phyloP scores from a whole-genome alignment of 2,113 vertebrate species.

The Sapayoa aenigma region DNA sequence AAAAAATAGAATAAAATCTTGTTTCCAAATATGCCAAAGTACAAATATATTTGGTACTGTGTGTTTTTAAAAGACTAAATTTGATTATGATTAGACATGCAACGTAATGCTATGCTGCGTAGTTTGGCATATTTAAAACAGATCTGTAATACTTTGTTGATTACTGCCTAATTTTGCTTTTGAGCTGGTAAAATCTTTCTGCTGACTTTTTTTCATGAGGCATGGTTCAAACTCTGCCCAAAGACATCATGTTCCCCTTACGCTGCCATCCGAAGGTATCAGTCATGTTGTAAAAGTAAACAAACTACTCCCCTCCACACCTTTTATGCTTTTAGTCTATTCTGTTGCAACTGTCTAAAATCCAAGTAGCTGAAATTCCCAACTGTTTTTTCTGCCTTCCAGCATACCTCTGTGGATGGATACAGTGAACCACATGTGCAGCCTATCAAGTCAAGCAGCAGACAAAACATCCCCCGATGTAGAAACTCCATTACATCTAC shows the following conservation, averaged over 20 bases:
- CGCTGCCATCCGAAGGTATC: not conserved
- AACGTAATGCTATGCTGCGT: not conserved
- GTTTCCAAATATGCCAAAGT: not conserved
- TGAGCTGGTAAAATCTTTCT: not conserved
- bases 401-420: constrained; percentile 93
- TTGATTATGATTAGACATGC: not conserved
- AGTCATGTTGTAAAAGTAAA: not conserved
- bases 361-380: not conserved
- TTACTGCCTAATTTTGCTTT: not conserved
- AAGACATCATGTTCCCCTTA: not conserved
- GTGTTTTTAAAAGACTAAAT: not conserved
- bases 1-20: not conserved
- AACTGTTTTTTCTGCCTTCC: not conserved
- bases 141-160: not conserved
- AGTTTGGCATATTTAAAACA: not conserved
- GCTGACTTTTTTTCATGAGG: not conserved
- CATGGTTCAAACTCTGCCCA: not conserved
- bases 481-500: constrained; percentile 90
- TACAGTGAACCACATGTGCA: constrained; percentile 84
- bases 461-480: constrained; percentile 90
- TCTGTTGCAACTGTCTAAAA: not conserved
- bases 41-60: not conserved
- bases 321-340: not conserved
- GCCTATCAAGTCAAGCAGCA: constrained; percentile 88
- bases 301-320: not conserved